Base-by-base conservation (phyloP, 2,113 vertebrate species). In the Grus americana region DNA sequence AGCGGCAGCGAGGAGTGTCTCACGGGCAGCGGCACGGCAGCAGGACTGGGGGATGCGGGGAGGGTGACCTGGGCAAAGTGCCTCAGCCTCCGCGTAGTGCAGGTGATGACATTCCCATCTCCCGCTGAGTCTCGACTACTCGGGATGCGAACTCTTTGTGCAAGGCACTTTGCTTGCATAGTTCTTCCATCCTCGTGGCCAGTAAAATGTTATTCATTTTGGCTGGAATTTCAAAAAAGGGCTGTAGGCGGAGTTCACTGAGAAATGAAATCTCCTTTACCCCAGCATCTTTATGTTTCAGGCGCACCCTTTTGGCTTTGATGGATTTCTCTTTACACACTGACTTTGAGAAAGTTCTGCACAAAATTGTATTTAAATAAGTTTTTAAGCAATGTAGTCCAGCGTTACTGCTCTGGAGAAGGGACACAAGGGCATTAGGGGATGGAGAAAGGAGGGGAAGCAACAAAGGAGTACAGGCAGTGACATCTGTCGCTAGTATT, bases 401-500 rank as follows among this genome's bases (percentile, higher is more conserved):
- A 63, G 87, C 72, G 75, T 73, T 49, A 10, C 29, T 57, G 86
- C 83, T 76, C 66, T 63, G 84, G 68, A 78, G 70, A 72, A 92
- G 84, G 61, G 90, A 73, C 61, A 36, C 22, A 19, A 73, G 88
- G 91, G 62, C 80, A 74, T 19, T 6, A 32, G 50, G 32, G 79
- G 66, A 23, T 79, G 70, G 62, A 89, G 83, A 32, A 85, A 82
- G 78, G 47, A 44, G 29, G 89, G 83, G 78, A 87, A 91, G 71
- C 95, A 93, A 93, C 58, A 82, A 93, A 93, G 73, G 79, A 91
- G 61, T 19, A 24, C 84, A 96, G 74, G 92, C 81, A 50, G 83
- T 95, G 94, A 78, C 94, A 97, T 97, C 94, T 97, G 95, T 95
- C 92, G 6, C 85, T 85, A 87, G 85, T 79, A 57, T 86, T 92